These are phyloP conservation scores for Athene cunicularia DNA, from an alignment of 2,113 vertebrate species.

Conservation along the genomic window DNA sequence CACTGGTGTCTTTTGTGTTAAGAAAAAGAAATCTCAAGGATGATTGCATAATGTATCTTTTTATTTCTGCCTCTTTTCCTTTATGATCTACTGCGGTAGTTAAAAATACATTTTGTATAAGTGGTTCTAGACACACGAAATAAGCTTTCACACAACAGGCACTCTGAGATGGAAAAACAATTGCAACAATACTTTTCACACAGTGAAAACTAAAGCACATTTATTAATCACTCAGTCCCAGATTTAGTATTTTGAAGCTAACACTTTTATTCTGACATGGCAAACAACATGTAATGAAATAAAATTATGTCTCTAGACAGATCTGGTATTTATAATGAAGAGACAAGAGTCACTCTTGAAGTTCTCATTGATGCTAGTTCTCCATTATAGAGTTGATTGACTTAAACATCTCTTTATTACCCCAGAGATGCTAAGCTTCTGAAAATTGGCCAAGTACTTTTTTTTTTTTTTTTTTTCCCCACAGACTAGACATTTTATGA, in stretches of 20 bases:
- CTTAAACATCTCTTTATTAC: not conserved
- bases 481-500: not conserved
- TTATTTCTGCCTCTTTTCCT: not conserved
- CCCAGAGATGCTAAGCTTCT: not conserved
- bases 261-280: not conserved
- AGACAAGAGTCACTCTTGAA: not conserved
- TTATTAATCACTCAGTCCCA: constrained; percentile 1
- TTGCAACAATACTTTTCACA: not conserved
- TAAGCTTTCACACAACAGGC: constrained; percentile 1
- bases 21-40: not conserved
- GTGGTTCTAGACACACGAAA: not conserved
- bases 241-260: not conserved
- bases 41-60: constrained; percentile 4
- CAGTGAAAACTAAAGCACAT: not conserved
- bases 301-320: constrained; percentile 22
- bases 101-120: constrained; percentile 10
- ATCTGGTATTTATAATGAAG: not conserved
- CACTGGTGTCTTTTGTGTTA: not conserved
- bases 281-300: constrained; percentile 7
- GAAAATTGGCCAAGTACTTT: not conserved
- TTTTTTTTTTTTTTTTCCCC: not conserved
- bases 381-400: not conserved
- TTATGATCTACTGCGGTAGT: constrained; percentile 10
- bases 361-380: not conserved
- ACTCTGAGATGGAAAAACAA: not conserved